phyloP scores from a whole-genome alignment of 2,113 vertebrate species.

The Python bivittatus region DNA sequence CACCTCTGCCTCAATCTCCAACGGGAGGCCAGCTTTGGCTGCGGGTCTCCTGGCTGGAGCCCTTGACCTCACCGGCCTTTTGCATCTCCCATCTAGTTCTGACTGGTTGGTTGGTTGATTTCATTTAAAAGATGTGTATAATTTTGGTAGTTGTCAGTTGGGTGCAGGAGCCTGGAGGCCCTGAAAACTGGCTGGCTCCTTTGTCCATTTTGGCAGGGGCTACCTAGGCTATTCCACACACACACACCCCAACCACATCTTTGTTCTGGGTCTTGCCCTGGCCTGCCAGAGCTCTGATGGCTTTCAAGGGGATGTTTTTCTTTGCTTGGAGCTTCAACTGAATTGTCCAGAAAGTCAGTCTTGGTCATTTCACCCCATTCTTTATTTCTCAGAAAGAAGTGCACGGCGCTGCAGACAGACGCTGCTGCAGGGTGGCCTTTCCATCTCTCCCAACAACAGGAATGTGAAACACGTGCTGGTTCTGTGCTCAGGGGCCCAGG shows the following conservation, averaged over 20 bases:
- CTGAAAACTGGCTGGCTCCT: background rate
- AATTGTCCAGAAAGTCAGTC: background rate
- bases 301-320: background rate
- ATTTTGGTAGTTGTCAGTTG: background rate
- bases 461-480: background rate
- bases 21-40: too few species aligned
- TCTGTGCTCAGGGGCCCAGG: background rate
- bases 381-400: background rate
- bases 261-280: too few species aligned
- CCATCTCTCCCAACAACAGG: too few species aligned
- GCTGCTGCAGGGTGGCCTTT: too few species aligned
- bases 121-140: background rate
- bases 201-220: too few species aligned
- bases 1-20: background rate
- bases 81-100: background rate
- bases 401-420: background rate
- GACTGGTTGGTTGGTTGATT: accelerated
- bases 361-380: background rate
- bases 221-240: accelerated
- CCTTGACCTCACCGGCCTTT: background rate
- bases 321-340: background rate
- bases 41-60: too few species aligned
- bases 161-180: background rate
- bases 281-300: background rate
- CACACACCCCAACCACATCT: accelerated